phyloP scores from a whole-genome alignment of 30 jellyfish, hydroid and myxozoan species.

The Aurelia aurita region DNA sequence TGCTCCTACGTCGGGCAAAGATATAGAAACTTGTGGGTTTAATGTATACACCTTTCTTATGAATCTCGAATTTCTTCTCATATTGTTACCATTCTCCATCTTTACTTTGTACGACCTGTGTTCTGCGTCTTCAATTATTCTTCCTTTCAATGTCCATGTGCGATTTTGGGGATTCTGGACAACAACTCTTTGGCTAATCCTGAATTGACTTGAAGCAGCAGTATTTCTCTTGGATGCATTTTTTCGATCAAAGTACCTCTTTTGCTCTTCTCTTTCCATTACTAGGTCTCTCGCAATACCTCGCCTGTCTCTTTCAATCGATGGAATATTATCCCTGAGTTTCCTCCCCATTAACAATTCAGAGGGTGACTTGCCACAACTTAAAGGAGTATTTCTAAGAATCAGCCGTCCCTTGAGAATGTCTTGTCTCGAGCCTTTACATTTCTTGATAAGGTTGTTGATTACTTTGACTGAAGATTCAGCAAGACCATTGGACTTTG shows the following conservation, averaged over 20 bases:
- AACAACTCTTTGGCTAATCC: no score
- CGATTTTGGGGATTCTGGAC: no score
- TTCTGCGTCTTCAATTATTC: constrained; percentile 7
- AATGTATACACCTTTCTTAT: neutral
- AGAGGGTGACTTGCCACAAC: constrained; percentile 40
- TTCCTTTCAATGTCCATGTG: no score
- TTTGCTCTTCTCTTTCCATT: neutral
- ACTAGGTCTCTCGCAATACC: neutral
- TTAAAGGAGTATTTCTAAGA: constrained; percentile 36
- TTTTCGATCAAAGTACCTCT: neutral
- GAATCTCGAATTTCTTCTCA: constrained; percentile 19
- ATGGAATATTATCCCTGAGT: constrained; percentile 25
- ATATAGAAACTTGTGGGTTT: constrained; percentile 5
- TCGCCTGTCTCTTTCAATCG: neutral
- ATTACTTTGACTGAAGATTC: constrained; percentile 3
- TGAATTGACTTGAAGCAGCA: no score
- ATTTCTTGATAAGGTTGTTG: neutral
- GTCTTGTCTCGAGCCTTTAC: neutral
- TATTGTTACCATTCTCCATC: constrained; percentile 18
- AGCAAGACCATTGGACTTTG: constrained; percentile 5
- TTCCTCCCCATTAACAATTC: constrained; percentile 14
- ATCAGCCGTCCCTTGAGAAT: constrained; percentile 16
- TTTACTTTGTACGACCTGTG: constrained; percentile 24
- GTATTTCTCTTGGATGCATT: neutral
- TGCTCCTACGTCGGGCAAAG: constrained; percentile 20